phyloP scores from a whole-genome alignment of 2,888 invertebrate genomes.

The Agrilus mali region DNA sequence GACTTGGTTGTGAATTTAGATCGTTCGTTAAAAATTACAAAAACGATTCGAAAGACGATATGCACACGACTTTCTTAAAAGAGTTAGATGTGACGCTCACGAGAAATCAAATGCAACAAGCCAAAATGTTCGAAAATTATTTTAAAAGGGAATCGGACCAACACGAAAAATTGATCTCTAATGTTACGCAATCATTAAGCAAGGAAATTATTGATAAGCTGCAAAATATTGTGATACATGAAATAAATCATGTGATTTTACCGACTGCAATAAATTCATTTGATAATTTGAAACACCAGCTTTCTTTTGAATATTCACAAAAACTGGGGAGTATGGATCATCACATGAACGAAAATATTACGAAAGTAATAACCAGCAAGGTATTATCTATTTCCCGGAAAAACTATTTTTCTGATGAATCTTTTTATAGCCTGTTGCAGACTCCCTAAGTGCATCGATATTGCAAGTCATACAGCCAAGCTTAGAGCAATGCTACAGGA shows the following conservation, averaged over 20 bases:
- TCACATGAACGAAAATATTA: constrained; percentile 65
- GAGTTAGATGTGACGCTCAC: constrained; percentile 29
- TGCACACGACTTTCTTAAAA: constrained; percentile 23
- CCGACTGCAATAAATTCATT: constrained; percentile 52
- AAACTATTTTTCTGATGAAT: background rate
- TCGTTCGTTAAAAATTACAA: constrained; percentile 15
- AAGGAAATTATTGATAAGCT: constrained; percentile 40
- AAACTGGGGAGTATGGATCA: constrained; percentile 62
- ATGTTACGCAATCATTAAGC: constrained; percentile 41
- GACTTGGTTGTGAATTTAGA: constrained; percentile 25
- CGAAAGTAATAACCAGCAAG: constrained; percentile 68
- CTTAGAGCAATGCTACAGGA: constrained; percentile 64
- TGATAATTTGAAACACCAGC: constrained; percentile 59
- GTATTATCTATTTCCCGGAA: constrained; percentile 31
- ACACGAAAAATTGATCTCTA: constrained; percentile 38
- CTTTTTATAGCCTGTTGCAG: constrained; percentile 52
- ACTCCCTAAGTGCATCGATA: constrained; percentile 57
- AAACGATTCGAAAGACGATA: constrained; percentile 14
- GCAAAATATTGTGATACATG: constrained; percentile 41
- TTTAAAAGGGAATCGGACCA: constrained; percentile 36
- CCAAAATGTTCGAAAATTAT: constrained; percentile 29
- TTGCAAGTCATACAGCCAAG: constrained; percentile 57
- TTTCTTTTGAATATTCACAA: constrained; percentile 60
- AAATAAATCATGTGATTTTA: constrained; percentile 40
- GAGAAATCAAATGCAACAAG: constrained; percentile 28